phyloP scores from a whole-genome alignment of 2,888 invertebrate genomes.

The Thumatha senex region DNA sequence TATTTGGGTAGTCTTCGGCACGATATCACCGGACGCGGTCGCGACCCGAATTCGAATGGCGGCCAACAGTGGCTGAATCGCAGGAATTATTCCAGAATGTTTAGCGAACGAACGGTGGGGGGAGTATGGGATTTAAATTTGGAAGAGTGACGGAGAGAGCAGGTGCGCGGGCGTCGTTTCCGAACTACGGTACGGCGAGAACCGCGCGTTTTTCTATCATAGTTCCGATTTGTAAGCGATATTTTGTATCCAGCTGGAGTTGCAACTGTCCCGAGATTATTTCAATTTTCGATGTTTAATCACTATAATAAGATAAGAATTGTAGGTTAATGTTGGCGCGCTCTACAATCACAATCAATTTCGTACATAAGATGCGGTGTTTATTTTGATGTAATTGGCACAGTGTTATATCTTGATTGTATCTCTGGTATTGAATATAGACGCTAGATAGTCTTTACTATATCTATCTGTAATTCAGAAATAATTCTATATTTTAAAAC shows the following conservation, averaged over 20 bases:
- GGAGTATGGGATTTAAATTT: constrained; percentile 83
- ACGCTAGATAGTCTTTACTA: too few species aligned
- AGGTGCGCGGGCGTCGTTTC: constrained; percentile 81
- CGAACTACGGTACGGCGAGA: constrained; percentile 50
- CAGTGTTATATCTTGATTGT: neutral
- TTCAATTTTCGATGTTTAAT: neutral
- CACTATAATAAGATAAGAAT: neutral
- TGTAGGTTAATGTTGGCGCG: neutral
- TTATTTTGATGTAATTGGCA: neutral
- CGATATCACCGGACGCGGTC: constrained; percentile 80
- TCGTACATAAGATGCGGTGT: neutral
- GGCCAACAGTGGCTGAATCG: constrained; percentile 76
- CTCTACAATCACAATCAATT: neutral
- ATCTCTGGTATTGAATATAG: neutral
- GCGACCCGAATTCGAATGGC: constrained; percentile 84
- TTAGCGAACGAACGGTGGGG: constrained; percentile 73
- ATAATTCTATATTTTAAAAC: too few species aligned
- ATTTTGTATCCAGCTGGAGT: constrained; percentile 15
- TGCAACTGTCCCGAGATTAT: neutral
- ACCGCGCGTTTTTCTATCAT: constrained; percentile 55
- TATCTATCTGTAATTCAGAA: too few species aligned
- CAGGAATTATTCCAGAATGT: constrained; percentile 84
- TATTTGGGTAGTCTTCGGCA: constrained; percentile 51
- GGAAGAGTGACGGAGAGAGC: constrained; percentile 83
- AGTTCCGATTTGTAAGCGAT: constrained; percentile 50